Conservation (phyloP, 2,888 invertebrate genomes). For the Agriopis aurantiaria region DNA sequence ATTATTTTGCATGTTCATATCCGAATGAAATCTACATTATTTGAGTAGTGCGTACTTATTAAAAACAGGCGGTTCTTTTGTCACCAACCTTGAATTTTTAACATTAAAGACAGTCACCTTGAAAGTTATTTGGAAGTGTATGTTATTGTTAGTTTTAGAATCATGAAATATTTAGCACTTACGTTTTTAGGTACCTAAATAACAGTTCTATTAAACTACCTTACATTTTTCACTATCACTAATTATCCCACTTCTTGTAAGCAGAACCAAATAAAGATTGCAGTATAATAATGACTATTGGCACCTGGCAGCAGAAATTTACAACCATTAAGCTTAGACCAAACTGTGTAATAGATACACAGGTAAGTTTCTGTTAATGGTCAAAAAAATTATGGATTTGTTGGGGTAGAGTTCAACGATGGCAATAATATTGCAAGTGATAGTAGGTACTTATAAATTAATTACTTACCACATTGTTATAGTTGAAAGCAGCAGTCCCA, state of each 20-base stretch:
- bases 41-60: too few species aligned
- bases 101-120: slow-evolving; percentile 37
- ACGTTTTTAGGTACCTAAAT: too few species aligned
- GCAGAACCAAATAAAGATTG: background rate
- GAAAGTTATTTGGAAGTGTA: slow-evolving; percentile 21
- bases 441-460: background rate
- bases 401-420: background rate
- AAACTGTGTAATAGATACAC: background rate
- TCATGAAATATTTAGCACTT: background rate
- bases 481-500: slow-evolving; percentile 79
- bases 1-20: background rate
- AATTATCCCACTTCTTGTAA: background rate
- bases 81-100: slow-evolving; percentile 41
- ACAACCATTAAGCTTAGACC: background rate
- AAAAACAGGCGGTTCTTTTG: slow-evolving; percentile 29
- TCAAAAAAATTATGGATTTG: background rate
- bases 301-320: background rate
- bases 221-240: too few species aligned
- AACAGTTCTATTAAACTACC: too few species aligned
- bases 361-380: background rate
- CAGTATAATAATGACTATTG: background rate
- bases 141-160: background rate
- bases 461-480: slow-evolving; percentile 81
- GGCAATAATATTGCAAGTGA: background rate
- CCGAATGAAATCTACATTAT: slow-evolving; percentile 1